phyloP scores from a whole-genome alignment of 2,113 vertebrate species.

The Maylandia zebra region DNA sequence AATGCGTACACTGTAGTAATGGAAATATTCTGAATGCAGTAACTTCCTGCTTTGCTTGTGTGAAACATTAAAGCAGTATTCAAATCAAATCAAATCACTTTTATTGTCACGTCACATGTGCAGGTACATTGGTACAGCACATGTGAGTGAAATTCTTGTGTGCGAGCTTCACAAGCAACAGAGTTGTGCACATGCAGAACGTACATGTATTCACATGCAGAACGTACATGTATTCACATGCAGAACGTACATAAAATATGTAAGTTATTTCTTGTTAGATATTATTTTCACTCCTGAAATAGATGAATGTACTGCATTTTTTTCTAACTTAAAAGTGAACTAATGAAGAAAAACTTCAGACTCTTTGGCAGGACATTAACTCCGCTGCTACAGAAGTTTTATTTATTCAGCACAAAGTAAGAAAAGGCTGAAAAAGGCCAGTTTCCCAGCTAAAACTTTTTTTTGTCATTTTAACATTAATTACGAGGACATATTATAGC shows the following conservation, averaged over 20 bases:
- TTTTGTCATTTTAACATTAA: background rate
- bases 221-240: background rate
- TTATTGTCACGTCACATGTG: too few relatives aligned
- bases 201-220: background rate
- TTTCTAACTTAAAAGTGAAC: rapidly evolving
- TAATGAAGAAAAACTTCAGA: background rate
- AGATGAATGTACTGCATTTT: background rate
- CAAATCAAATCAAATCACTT: too few relatives aligned
- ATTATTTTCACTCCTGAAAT: background rate
- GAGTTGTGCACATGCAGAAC: too few relatives aligned
- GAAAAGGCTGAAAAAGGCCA: background rate
- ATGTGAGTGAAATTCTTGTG: too few relatives aligned
- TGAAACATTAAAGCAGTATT: too few relatives aligned
- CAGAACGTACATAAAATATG: background rate
- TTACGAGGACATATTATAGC: background rate
- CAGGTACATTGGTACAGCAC: too few relatives aligned
- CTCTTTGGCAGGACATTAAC: background rate
- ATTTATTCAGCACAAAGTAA: background rate
- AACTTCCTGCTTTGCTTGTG: background rate
- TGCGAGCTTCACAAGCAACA: too few relatives aligned
- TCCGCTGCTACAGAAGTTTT: rapidly evolving
- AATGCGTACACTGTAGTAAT: background rate
- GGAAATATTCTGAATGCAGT: background rate
- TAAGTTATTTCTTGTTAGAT: background rate
- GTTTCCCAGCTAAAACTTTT: background rate